Base-by-base conservation (phyloP, 2,888 invertebrate species). In the Bombylius major region DNA sequence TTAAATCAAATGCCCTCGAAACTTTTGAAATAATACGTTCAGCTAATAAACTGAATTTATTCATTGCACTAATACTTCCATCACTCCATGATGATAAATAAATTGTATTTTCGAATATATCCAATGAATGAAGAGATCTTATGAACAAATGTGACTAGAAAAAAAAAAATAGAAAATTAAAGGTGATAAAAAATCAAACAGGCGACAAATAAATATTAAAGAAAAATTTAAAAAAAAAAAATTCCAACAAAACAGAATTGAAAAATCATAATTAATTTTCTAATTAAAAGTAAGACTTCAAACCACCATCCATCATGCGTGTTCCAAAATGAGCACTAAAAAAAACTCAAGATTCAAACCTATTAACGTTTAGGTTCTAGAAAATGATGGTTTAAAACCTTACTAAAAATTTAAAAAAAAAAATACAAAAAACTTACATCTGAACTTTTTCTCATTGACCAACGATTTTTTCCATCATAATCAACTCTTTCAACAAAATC, bases 401-500 rank as follows among this genome's bases (percentile, higher is more conserved):
- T 23, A 23, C 23, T n/a, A n/a, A n/a, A n/a, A n/a, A n/a, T n/a
- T n/a, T n/a, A 23, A 2, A 23, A 23, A 23, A 23, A 23, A 23
- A 1, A 23, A 23, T 23, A 23, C 1, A 23, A 23, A 23, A 23
- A 23, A 67, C 67, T 69, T 60, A 71, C 72, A 65, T 70, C 68
- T 12, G 67, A 60, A 33, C 66, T 63, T 59, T 71, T 72, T 56
- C 69, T 71, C 58, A 73, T 63, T 8, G 71, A 66, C 73, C 72
- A 73, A 55, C 88, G 77, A 65, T 82, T 79, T 14, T 73, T 73
- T 11, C 89, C 90, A 67, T 85, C 79, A 72, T 90, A 91, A 75
- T 87, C 82, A 32, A 86, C 81, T 58, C 86, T 77, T 73, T 90
- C 88, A 6, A 91, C 80, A 65, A 82, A 82, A 75, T 88, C 88